A percentile compares a stretch with the other conserved stretches of the same genome.
phyloP scores from a whole-genome alignment of 2,113 vertebrate genomes.

The Carollia perspicillata region DNA sequence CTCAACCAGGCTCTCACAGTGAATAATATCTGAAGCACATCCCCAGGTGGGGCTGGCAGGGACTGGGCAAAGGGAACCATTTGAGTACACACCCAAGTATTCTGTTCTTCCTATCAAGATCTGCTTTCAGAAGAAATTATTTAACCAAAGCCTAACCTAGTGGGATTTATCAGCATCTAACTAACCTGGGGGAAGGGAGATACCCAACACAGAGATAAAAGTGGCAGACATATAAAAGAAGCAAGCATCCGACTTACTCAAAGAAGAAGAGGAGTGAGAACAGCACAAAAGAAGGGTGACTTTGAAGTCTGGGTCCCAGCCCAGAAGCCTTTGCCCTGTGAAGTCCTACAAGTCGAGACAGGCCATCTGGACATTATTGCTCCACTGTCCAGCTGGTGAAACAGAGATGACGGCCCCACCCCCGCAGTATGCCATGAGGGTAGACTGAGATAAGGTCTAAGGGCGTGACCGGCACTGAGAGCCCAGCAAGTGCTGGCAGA shows the following conservation, averaged over 20 bases:
- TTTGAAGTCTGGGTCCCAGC: neutral
- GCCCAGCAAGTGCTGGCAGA: neutral
- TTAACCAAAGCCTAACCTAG: neutral
- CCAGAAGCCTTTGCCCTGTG: neutral
- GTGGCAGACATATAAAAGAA: neutral
- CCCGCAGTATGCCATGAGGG: neutral
- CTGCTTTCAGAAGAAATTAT: neutral
- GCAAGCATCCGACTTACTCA: neutral
- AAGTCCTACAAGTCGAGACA: neutral
- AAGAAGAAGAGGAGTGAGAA: neutral
- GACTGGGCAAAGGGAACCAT: neutral
- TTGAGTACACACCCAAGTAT: neutral
- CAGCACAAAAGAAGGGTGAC: neutral
- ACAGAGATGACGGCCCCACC: neutral
- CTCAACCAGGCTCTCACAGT: neutral
- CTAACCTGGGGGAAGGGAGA: neutral
- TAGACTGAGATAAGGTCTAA: neutral
- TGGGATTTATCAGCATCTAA: neutral
- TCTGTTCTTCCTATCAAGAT: neutral
- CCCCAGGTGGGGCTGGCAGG: neutral
- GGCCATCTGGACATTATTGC: neutral
- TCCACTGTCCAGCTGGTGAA: neutral
- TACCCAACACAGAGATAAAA: neutral
- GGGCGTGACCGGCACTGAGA: neutral
- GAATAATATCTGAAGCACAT: neutral